phyloP scores from a whole-genome alignment of 2,888 invertebrate species.

The Oxycera nigricornis region DNA sequence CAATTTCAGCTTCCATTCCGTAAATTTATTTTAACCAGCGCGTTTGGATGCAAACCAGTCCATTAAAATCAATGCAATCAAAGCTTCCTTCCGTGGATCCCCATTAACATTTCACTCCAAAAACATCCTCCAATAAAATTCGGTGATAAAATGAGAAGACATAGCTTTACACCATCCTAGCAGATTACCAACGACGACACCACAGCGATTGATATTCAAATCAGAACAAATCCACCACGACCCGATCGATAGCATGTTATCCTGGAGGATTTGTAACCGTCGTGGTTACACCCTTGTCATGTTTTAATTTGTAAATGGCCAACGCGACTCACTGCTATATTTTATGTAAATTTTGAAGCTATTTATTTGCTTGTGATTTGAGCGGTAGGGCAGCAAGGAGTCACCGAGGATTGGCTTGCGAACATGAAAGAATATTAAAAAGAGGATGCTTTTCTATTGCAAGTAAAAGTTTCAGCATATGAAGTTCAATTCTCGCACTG shows the following conservation, averaged over 20 bases:
- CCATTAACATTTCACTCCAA: background rate
- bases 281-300: constrained; percentile 34
- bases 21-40: too few relatives aligned
- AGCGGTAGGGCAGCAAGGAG: background rate
- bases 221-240: background rate
- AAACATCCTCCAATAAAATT: background rate
- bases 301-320: constrained; percentile 39
- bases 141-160: background rate
- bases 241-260: background rate
- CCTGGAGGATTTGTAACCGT: constrained; percentile 18
- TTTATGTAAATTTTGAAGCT: constrained; percentile 14
- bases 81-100: too few relatives aligned
- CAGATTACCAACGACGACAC: background rate
- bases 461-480: background rate
- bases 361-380: background rate
- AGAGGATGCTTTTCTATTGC: background rate
- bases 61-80: too few relatives aligned
- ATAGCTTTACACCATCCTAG: background rate
- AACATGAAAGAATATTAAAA: background rate
- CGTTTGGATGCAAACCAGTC: too few relatives aligned
- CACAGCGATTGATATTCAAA: background rate
- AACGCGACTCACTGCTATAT: background rate
- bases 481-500: too few relatives aligned
- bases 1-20: too few relatives aligned
- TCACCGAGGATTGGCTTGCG: background rate